These are phyloP conservation scores for Eudyptes chrysolophus DNA, from an alignment of 2,113 vertebrate species.

Conservation along the genomic window DNA sequence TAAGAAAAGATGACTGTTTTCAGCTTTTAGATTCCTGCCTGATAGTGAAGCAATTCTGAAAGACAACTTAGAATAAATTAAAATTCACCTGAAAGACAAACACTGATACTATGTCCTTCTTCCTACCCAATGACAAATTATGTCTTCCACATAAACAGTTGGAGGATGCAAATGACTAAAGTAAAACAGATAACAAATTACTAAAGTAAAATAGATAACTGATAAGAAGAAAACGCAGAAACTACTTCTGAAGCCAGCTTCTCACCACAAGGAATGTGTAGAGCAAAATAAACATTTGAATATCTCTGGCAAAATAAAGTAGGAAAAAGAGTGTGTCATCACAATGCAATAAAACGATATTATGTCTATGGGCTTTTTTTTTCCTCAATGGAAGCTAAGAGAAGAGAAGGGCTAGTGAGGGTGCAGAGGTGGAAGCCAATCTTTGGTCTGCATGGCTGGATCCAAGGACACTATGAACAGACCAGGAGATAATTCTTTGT, in stretches of 20 bases:
- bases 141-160: background rate
- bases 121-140: background rate
- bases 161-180: background rate
- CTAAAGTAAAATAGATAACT: background rate
- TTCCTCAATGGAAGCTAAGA: background rate
- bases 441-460: background rate
- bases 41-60: background rate
- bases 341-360: background rate
- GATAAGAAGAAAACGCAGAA: background rate
- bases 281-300: background rate
- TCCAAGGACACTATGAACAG: background rate
- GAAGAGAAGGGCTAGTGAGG: background rate
- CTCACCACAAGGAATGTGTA: background rate
- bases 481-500: background rate
- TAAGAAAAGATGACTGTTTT: background rate
- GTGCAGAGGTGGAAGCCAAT: background rate
- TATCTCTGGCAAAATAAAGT: background rate
- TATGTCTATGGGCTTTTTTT: background rate
- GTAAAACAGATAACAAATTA: background rate
- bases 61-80: background rate
- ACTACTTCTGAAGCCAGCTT: background rate
- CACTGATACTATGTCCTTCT: background rate
- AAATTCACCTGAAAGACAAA: conserved; percentile 9
- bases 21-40: background rate
- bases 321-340: background rate